These are phyloP conservation scores for Drosophila elegans DNA, from an alignment of 1,140 invertebrate species.

Conservation along the genomic window DNA sequence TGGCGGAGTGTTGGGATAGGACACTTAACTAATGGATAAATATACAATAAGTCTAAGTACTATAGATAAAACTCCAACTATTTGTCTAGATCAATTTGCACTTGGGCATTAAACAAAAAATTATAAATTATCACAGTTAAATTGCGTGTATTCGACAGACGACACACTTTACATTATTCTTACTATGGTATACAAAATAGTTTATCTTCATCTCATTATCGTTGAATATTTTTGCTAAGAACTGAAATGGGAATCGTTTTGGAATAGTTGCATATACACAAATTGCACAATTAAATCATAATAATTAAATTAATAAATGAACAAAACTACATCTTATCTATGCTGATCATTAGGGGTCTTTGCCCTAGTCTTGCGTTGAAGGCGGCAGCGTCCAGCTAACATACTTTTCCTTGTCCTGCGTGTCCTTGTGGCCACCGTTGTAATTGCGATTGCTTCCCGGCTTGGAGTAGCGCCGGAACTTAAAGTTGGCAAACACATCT, in stretches of 20 bases:
- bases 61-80: constrained; percentile 64
- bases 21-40: constrained; percentile 61
- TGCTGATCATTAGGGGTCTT: neutral
- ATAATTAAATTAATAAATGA: constrained; percentile 50
- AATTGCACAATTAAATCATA: constrained; percentile 69
- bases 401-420: constrained; percentile 71
- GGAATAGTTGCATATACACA: constrained; percentile 72
- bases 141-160: constrained; percentile 79
- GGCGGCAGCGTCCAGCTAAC: constrained; percentile 76
- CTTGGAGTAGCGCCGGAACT: constrained; percentile 71
- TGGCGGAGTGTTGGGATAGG: constrained; percentile 13
- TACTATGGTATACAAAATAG: constrained; percentile 58
- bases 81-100: constrained; percentile 65
- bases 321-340: constrained; percentile 25
- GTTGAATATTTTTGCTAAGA: constrained; percentile 49
- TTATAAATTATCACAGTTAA: constrained; percentile 81
- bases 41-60: constrained; percentile 55
- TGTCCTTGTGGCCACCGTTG: constrained; percentile 49
- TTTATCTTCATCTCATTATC: constrained; percentile 28
- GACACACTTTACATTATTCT: constrained; percentile 53
- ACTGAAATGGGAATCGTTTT: constrained; percentile 69
- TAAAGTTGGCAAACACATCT: constrained; percentile 80
- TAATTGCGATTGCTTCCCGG: constrained; percentile 65
- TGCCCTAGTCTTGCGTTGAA: constrained; percentile 42
- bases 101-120: constrained; percentile 65